Evolutionary conservation across 2,888 invertebrate species (phyloP).

Genomic region (Chalcosyrphus nemorum): DNA sequence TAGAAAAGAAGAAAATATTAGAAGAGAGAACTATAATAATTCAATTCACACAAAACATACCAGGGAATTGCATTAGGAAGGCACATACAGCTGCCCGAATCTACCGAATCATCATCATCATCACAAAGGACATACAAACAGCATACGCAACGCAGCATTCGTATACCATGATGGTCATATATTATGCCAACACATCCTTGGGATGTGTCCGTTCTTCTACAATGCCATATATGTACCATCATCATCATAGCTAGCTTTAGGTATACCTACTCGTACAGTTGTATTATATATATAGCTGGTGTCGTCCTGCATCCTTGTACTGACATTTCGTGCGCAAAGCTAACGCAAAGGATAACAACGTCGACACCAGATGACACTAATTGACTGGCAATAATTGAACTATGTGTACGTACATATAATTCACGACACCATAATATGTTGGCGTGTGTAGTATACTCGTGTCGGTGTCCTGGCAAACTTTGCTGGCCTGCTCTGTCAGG

Average conservation of each 20-base stretch:
- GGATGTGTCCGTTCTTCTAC: neutral
- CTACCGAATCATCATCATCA: neutral
- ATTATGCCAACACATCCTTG: constrained; percentile 29
- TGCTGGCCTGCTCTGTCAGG: neutral
- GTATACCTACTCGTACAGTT: neutral
- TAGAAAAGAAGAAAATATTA: too few relatives aligned
- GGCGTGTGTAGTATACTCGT: constrained; percentile 14
- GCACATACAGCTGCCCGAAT: neutral
- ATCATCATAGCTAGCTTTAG: neutral
- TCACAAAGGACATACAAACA: neutral
- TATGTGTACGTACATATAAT: constrained; percentile 57
- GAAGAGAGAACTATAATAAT: constrained; percentile 39
- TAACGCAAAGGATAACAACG: constrained; percentile 62
- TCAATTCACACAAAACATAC: constrained; percentile 37
- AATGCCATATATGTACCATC: neutral
- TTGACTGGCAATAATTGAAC: constrained; percentile 67
- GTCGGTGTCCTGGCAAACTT: constrained; percentile 20
- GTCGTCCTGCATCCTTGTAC: constrained; percentile 15
- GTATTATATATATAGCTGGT: too few relatives aligned
- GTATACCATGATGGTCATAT: neutral
- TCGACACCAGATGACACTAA: constrained; percentile 65
- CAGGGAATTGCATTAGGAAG: constrained; percentile 32
- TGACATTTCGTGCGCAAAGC: constrained; percentile 51
- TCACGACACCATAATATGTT: constrained; percentile 46
- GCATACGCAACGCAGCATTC: neutral